Evolutionary conservation across 2,888 invertebrate species (phyloP).

Genomic region (Amitus sp.): DNA sequence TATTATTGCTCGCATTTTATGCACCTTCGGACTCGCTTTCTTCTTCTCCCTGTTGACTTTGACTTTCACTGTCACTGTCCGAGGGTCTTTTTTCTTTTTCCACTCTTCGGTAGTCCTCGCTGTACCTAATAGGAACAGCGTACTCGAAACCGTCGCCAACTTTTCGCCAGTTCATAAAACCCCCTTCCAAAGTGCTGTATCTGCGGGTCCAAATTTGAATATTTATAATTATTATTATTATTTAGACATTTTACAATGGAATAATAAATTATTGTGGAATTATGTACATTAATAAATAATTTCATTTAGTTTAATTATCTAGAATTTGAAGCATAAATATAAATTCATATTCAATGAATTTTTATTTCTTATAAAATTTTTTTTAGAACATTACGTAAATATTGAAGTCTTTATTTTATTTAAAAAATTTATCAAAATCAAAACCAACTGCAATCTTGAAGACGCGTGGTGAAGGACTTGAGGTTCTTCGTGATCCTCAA

Average conservation of each 20-base stretch:
- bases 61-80: conserved; percentile 55
- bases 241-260: not conserved
- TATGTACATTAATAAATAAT: too few relatives aligned
- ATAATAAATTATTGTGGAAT: conserved; percentile 6
- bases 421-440: conserved; percentile 18
- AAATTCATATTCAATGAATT: too few relatives aligned
- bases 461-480: conserved; percentile 59
- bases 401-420: too few relatives aligned
- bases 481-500: conserved; percentile 53
- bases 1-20: not conserved
- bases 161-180: conserved; percentile 63
- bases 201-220: conserved; percentile 36
- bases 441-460: conserved; percentile 54
- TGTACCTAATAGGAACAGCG: conserved; percentile 72
- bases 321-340: too few relatives aligned
- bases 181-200: conserved; percentile 59
- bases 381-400: too few relatives aligned
- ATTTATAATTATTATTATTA: not conserved
- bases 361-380: too few relatives aligned
- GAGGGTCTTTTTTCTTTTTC: conserved; percentile 62
- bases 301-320: too few relatives aligned
- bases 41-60: conserved; percentile 50
- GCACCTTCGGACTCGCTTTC: conserved; percentile 58
- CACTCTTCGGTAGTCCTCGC: conserved; percentile 72
- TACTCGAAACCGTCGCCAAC: conserved; percentile 67